Conservation (phyloP, 1,140 invertebrate genomes). For the Rhysida immarginata region DNA sequence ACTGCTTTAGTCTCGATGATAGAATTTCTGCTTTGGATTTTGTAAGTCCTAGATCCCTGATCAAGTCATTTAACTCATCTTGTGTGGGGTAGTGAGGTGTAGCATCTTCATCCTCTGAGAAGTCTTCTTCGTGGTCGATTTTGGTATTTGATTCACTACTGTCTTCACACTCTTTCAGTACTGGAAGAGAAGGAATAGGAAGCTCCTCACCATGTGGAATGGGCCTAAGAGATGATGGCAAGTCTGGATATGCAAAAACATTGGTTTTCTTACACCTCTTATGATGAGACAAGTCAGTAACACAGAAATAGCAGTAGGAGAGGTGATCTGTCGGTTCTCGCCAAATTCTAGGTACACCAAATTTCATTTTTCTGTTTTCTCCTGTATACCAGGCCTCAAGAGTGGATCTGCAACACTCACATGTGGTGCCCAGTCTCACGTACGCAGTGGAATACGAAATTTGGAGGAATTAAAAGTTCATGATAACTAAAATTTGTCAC, state of each 20-base stretch:
- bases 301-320: not conserved
- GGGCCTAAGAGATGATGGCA: not conserved
- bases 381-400: not conserved
- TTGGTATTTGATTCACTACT: not conserved
- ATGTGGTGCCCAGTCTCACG: not conserved
- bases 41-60: not conserved
- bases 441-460: too few relatives aligned
- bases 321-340: not conserved
- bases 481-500: too few relatives aligned
- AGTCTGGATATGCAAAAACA: not conserved
- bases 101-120: not conserved
- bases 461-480: too few relatives aligned
- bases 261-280: not conserved
- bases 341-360: not conserved
- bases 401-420: not conserved
- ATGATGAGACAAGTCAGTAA: not conserved
- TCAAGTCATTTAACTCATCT: not conserved
- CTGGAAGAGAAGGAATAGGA: not conserved
- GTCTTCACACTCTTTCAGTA: not conserved
- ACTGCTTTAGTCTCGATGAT: not conserved
- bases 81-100: not conserved
- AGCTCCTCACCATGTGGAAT: not conserved
- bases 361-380: not conserved
- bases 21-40: not conserved
- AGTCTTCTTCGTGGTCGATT: not conserved